These are phyloP conservation scores for Orchestes rusci DNA, from an alignment of 2,888 invertebrate genomes.

Conservation along the genomic window DNA sequence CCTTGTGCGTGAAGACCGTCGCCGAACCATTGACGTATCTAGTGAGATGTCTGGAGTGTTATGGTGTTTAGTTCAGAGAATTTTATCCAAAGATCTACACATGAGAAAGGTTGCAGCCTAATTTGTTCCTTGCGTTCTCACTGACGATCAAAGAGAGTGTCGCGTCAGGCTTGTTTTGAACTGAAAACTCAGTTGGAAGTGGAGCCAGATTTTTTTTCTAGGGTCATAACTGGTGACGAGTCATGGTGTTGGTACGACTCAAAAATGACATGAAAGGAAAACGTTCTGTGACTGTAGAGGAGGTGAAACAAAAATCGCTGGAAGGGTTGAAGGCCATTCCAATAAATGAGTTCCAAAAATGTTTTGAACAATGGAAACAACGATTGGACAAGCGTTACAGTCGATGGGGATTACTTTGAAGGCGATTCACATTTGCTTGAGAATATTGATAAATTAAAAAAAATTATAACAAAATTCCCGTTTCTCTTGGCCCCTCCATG, in stretches of 20 bases:
- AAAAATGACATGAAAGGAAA: slow-evolving; percentile 17
- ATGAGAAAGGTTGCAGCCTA: background rate
- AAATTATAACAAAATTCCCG: background rate
- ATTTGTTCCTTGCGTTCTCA: slow-evolving; percentile 1
- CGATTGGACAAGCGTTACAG: background rate
- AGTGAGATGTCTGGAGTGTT: slow-evolving; percentile 2
- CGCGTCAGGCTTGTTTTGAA: background rate
- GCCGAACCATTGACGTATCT: background rate
- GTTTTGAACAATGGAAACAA: slow-evolving; percentile 8
- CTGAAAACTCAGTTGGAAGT: background rate
- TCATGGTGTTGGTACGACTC: slow-evolving; percentile 4
- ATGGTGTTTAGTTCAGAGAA: slow-evolving; percentile 1
- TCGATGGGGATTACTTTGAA: background rate
- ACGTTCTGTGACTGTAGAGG: slow-evolving; percentile 18
- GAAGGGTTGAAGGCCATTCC: slow-evolving; percentile 15
- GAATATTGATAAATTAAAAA: background rate
- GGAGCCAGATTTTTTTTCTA: background rate
- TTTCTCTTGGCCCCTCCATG: too few species aligned
- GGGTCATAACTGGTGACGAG: background rate
- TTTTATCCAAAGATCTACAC: slow-evolving; percentile 1
- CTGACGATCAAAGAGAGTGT: background rate
- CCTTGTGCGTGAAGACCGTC: background rate
- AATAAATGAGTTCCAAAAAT: slow-evolving; percentile 12
- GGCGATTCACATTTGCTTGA: background rate
- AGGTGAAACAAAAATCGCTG: too few species aligned